A percentile compares a stretch with the other conserved stretches of the same genome.
These are phyloP conservation scores for Epizoanthus fatuus DNA, from an alignment of 92 coral and sea anemone genomes.

Conservation along the genomic window DNA sequence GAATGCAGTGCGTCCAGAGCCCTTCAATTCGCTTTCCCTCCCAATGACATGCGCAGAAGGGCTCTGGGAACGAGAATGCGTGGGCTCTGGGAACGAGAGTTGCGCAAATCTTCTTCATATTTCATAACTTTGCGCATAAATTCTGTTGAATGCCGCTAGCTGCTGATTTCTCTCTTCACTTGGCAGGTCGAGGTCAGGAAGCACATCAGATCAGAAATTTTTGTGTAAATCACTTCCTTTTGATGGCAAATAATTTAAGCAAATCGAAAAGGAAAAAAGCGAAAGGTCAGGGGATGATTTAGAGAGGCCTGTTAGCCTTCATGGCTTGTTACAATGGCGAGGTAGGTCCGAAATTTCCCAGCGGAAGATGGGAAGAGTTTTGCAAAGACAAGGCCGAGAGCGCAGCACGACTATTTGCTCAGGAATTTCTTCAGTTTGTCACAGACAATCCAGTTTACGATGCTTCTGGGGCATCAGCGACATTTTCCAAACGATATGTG, in stretches of 20 bases:
- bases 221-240: background rate
- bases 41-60: too few relatives aligned
- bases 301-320: conserved; percentile 57
- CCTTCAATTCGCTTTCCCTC: too few relatives aligned
- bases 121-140: conserved; percentile 28
- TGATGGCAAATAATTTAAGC: conserved; percentile 24
- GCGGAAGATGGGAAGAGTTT: conserved; percentile 99
- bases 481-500: conserved; percentile 94
- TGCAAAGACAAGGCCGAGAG: conserved; percentile 92
- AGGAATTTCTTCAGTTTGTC: conserved; percentile 94
- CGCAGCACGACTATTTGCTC: conserved; percentile 93
- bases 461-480: conserved; percentile 92
- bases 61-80: too few relatives aligned
- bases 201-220: background rate
- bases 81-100: background rate
- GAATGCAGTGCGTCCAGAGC: too few relatives aligned
- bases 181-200: too few relatives aligned
- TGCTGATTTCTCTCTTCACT: background rate
- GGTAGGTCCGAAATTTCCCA: conserved; percentile 82
- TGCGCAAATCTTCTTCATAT: conserved; percentile 26
- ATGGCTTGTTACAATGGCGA: conserved; percentile 98
- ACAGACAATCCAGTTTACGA: conserved; percentile 96
- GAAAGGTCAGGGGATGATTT: conserved; percentile 22
- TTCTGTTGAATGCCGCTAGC: conserved; percentile 32
- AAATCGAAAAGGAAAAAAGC: conserved; percentile 1